These are phyloP conservation scores for Coronaproctus castanopsis DNA, from an alignment of 2,888 invertebrate genomes.

Conservation along the genomic window DNA sequence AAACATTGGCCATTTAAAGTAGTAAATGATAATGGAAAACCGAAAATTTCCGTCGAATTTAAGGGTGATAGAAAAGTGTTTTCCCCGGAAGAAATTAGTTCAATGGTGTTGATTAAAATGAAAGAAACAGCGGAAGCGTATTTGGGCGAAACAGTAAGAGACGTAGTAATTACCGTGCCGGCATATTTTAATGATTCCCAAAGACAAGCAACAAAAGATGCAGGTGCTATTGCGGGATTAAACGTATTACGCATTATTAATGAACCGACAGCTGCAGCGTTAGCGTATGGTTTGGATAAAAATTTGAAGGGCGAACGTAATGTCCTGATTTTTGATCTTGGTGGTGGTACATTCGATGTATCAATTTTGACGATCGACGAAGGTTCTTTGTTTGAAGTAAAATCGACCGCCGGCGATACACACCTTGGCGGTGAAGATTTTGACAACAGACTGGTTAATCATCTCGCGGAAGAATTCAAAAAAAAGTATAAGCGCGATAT, in stretches of 20 bases:
- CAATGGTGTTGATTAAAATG: conserved; percentile 40
- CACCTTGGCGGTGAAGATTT: conserved; percentile 63
- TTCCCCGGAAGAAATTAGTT: conserved; percentile 47
- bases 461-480: conserved; percentile 59
- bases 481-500: conserved; percentile 50
- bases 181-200: conserved; percentile 52
- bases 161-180: conserved; percentile 60
- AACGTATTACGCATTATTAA: conserved; percentile 15
- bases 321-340: conserved; percentile 65
- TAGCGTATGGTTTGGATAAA: conserved; percentile 15
- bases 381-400: conserved; percentile 59
- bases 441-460: conserved; percentile 55
- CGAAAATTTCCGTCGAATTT: conserved; percentile 43
- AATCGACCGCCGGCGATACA: conserved; percentile 60
- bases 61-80: conserved; percentile 41
- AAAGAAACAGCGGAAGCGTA: conserved; percentile 51
- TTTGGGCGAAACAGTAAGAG: conserved; percentile 34
- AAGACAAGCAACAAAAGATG: conserved; percentile 45
- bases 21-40: conserved; percentile 38
- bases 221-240: conserved; percentile 15
- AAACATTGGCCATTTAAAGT: conserved; percentile 69
- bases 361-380: conserved; percentile 77
- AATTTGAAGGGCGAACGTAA: conserved; percentile 34
- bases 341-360: conserved; percentile 83
- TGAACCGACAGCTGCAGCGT: conserved; percentile 15